Conservation (phyloP, 2,113 vertebrate species). For the Menidia beryllina region DNA sequence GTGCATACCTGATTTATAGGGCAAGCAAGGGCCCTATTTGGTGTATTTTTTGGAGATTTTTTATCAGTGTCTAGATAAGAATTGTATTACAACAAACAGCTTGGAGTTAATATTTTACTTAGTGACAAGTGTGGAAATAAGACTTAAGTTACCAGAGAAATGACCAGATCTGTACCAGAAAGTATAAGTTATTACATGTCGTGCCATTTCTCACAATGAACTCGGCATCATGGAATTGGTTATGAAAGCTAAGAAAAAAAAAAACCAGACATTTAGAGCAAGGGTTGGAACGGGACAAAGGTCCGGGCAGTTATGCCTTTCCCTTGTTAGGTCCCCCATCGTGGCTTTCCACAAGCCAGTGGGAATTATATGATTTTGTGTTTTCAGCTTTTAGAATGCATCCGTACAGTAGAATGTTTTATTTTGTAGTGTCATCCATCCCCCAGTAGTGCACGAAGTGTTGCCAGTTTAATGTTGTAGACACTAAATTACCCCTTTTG, state of each 20-base stretch:
- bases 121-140: too few relatives aligned
- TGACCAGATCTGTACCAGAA: background rate
- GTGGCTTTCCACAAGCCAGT: too few relatives aligned
- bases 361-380: background rate
- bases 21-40: too few relatives aligned
- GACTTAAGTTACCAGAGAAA: too few relatives aligned
- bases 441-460: background rate
- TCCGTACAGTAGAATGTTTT: background rate
- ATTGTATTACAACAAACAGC: too few relatives aligned
- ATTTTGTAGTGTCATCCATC: too few relatives aligned
- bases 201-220: background rate
- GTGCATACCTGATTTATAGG: too few relatives aligned
- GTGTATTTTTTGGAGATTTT: too few relatives aligned
- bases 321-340: conserved; percentile 45
- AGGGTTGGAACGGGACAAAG: background rate
- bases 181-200: background rate
- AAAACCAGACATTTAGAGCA: background rate
- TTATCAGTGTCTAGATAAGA: too few relatives aligned
- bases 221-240: background rate
- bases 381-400: background rate
- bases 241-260: background rate
- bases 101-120: too few relatives aligned
- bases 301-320: conserved; percentile 48
- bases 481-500: background rate
- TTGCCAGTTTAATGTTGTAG: background rate